Evolutionary conservation across 2,888 invertebrate species (phyloP).

Genomic region (Platerodrilus igneus): DNA sequence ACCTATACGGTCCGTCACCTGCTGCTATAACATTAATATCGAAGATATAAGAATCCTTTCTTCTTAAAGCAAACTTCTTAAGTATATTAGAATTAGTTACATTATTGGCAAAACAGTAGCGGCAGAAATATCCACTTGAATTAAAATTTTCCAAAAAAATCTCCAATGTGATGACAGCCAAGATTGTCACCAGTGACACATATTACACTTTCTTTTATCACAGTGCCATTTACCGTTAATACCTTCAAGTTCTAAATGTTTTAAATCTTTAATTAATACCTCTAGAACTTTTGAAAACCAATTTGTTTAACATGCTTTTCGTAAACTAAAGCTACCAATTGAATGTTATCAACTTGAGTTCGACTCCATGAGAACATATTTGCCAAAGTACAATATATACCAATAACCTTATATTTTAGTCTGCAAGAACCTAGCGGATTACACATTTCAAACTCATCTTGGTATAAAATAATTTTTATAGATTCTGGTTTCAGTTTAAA

Average conservation of each 20-base stretch:
- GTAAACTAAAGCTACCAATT: conserved; percentile 33
- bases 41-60: conserved; percentile 2
- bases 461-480: conserved; percentile 32
- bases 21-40: conserved; percentile 4
- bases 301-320: conserved; percentile 30
- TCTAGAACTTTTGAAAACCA: conserved; percentile 27
- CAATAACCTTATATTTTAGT: conserved; percentile 34
- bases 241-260: conserved; percentile 28
- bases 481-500: conserved; percentile 12
- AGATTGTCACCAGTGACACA: conserved; percentile 29
- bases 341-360: conserved; percentile 29
- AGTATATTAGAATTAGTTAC: conserved; percentile 1
- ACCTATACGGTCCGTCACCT: conserved; percentile 19
- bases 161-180: conserved; percentile 29
- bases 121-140: conserved; percentile 23
- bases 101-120: conserved; percentile 25
- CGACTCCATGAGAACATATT: conserved; percentile 31
- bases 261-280: conserved; percentile 28
- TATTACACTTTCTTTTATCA: conserved; percentile 26
- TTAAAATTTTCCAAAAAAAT: conserved; percentile 30
- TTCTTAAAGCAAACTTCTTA: not conserved
- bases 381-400: conserved; percentile 32
- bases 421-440: conserved; percentile 35
- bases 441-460: conserved; percentile 36
- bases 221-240: conserved; percentile 13